Evolutionary conservation across 1,140 invertebrate genomes (phyloP).

Genomic region (Apis laboriosa): DNA sequence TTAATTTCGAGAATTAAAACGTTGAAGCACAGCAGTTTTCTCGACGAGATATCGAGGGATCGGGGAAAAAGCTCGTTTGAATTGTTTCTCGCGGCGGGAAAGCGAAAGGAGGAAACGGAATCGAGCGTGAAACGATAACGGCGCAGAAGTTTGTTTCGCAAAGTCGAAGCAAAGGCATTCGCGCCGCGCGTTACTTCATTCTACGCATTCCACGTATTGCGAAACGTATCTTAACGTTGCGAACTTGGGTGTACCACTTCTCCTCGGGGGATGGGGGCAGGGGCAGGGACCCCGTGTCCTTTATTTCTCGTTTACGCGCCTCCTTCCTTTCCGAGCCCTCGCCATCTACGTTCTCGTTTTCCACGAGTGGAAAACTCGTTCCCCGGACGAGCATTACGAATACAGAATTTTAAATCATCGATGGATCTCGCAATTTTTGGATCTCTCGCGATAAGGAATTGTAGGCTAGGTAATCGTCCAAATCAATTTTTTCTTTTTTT

Average conservation of each 20-base stretch:
- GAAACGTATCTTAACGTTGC: slow-evolving; percentile 51
- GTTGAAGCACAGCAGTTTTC: too few species aligned
- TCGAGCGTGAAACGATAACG: slow-evolving; percentile 41
- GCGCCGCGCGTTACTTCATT: slow-evolving; percentile 62
- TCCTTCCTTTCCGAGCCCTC: neutral
- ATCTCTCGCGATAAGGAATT: too few species aligned
- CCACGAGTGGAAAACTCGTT: neutral
- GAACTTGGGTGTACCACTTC: slow-evolving; percentile 53
- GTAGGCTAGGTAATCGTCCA: too few species aligned
- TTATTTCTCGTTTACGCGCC: neutral
- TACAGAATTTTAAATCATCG: too few species aligned
- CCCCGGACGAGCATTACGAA: too few species aligned
- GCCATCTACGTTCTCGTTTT: neutral
- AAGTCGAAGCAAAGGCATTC: slow-evolving; percentile 53
- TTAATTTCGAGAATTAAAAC: too few species aligned
- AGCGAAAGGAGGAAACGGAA: slow-evolving; percentile 38
- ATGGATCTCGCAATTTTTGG: too few species aligned
- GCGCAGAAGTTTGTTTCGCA: slow-evolving; percentile 64
- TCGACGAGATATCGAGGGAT: too few species aligned
- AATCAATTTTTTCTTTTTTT: too few species aligned
- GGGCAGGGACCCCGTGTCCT: neutral
- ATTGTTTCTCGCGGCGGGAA: neutral
- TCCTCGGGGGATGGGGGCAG: neutral
- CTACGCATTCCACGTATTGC: slow-evolving; percentile 68
- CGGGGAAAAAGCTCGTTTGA: too few species aligned